These are phyloP conservation scores for Azorinus chamasolen DNA, from an alignment of 2,888 invertebrate genomes.

Conservation along the genomic window DNA sequence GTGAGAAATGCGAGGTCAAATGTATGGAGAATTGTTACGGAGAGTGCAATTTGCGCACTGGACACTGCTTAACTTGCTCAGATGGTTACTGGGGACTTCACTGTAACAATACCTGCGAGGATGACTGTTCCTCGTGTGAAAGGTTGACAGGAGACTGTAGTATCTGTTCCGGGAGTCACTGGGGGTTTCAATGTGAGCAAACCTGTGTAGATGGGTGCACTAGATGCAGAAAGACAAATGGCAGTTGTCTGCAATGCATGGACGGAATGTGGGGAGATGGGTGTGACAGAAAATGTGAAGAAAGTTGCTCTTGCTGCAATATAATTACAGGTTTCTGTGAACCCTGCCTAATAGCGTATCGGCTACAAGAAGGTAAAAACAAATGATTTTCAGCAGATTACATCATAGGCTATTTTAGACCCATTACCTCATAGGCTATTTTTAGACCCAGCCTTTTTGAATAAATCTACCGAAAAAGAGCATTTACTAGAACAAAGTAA, in stretches of 20 bases:
- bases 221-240: slow-evolving; percentile 18
- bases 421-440: no score
- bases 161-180: slow-evolving; percentile 16
- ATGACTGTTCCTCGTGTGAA: slow-evolving; percentile 20
- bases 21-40: slow-evolving; percentile 13
- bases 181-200: slow-evolving; percentile 26
- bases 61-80: slow-evolving; percentile 36
- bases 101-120: slow-evolving; percentile 36
- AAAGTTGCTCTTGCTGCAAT: slow-evolving; percentile 10
- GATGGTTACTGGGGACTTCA: slow-evolving; percentile 41
- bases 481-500: no score
- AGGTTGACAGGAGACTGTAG: slow-evolving; percentile 25
- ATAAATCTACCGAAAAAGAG: no score
- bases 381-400: no score
- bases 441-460: no score
- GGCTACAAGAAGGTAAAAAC: no score
- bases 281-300: slow-evolving; percentile 6
- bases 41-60: slow-evolving; percentile 29
- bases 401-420: no score
- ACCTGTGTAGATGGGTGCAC: slow-evolving; percentile 17
- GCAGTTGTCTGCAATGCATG: slow-evolving; percentile 6
- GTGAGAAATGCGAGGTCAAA: slow-evolving; percentile 16
- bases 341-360: neutral
- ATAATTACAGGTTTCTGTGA: slow-evolving; percentile 9
- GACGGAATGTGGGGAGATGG: slow-evolving; percentile 15